Percentiles rank a stretch among this genome's conserved stretches.
Evolutionary conservation across 30 jellyfish, hydroid and myxozoan genomes (phyloP).

Genomic region (Pseudorhiza aurosa): DNA sequence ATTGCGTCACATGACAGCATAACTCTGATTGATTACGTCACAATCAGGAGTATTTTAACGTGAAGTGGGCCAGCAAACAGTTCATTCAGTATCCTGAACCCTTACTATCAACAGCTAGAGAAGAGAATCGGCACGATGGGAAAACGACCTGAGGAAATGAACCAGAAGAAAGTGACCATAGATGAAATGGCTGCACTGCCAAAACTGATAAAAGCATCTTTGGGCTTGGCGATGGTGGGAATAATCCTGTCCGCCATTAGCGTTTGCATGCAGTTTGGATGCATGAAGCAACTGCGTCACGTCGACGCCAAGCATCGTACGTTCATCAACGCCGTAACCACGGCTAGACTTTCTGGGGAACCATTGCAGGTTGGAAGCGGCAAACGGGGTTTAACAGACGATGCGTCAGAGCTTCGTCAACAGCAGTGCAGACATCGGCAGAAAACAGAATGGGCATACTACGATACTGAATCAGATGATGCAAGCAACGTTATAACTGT

Average conservation of each 20-base stretch:
- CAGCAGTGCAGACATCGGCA: constrained; percentile 59
- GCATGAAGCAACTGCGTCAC: constrained; percentile 11
- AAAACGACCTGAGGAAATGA: constrained; percentile 33
- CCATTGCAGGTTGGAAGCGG: background rate
- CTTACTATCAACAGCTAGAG: background rate
- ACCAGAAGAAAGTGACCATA: background rate
- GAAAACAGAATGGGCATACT: constrained; percentile 59
- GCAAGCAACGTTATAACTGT: constrained; percentile 22
- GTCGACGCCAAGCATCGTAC: constrained; percentile 51
- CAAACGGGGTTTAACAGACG: constrained; percentile 21
- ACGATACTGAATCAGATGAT: constrained; percentile 3
- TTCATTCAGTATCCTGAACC: background rate
- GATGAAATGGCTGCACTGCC: constrained; percentile 38
- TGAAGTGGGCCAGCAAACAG: background rate
- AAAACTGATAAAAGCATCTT: constrained; percentile 7
- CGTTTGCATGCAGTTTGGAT: constrained; percentile 24
- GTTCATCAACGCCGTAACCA: constrained; percentile 24
- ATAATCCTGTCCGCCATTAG: constrained; percentile 10
- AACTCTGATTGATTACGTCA: background rate
- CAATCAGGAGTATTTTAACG: background rate
- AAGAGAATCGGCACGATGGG: constrained; percentile 6
- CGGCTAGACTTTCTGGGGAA: background rate
- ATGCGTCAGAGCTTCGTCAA: background rate
- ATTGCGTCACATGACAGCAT: background rate
- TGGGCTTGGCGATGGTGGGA: constrained; percentile 17